These are phyloP conservation scores for Gasterosteus aculeatus DNA, from an alignment of 2,113 vertebrate genomes.

Conservation along the genomic window DNA sequence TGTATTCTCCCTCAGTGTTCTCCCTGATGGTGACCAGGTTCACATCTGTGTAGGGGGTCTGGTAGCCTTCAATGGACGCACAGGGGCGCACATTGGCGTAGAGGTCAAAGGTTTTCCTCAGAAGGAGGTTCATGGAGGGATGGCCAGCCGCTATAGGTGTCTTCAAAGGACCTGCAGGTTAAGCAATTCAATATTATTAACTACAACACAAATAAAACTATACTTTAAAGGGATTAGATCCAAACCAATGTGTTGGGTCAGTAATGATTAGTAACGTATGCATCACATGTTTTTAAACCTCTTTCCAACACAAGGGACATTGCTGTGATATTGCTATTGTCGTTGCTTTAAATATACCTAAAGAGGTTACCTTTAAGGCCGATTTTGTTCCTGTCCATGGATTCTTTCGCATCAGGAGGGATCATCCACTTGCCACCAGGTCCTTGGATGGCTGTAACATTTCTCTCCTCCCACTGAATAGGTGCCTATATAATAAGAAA, in stretches of 20 bases:
- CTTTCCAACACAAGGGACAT: not conserved
- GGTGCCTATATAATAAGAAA: conserved; percentile 81
- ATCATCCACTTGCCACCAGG: conserved; percentile 97
- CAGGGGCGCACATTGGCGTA: conserved; percentile 96
- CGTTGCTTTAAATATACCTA: not conserved
- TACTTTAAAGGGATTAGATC: too few relatives aligned
- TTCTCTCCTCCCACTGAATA: conserved; percentile 94
- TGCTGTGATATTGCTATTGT: not conserved
- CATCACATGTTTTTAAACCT: not conserved
- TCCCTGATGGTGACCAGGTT: conserved; percentile 92
- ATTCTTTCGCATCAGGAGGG: conserved; percentile 95
- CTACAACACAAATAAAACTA: conserved; percentile 16
- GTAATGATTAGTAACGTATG: not conserved
- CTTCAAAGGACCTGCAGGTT: conserved; percentile 89
- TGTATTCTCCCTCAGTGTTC: conserved; percentile 90
- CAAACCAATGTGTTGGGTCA: not conserved
- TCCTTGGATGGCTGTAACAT: conserved; percentile 91
- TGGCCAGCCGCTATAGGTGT: conserved; percentile 96
- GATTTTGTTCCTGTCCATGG: conserved; percentile 97
- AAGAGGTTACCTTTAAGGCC: conserved; percentile 89
- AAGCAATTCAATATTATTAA: conserved; percentile 58
- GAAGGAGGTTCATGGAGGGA: conserved; percentile 95
- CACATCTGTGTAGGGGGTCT: conserved; percentile 90
- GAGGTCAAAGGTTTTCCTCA: conserved; percentile 95
- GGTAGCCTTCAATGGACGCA: conserved; percentile 93